Evolutionary conservation across 2,888 invertebrate genomes (phyloP).

Genomic region (Baronia brevicornis): DNA sequence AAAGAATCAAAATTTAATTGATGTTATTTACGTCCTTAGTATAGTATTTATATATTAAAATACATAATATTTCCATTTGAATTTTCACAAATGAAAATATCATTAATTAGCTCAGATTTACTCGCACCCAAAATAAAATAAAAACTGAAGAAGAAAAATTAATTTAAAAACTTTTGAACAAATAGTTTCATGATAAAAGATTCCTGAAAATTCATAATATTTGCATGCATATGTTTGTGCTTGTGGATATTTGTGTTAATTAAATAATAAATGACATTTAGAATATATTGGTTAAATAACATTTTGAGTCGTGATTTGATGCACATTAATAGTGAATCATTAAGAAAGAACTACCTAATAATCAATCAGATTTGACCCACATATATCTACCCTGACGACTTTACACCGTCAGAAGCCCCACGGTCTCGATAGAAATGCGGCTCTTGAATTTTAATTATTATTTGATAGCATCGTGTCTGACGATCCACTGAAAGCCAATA

Average conservation of each 20-base stretch:
- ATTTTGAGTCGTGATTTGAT: conserved; percentile 17
- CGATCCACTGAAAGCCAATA: conserved; percentile 17
- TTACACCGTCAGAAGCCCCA: conserved; percentile 41
- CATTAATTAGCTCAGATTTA: no score
- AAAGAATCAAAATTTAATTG: background rate
- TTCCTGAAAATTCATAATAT: no score
- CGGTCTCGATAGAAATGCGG: conserved; percentile 41
- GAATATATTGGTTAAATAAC: conserved; percentile 13
- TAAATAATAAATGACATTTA: no score
- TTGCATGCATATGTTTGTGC: conserved; percentile 11
- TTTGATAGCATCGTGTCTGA: conserved; percentile 23
- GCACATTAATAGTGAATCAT: no score
- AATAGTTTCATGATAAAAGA: no score
- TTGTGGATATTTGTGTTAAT: conserved; percentile 4
- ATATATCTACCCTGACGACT: conserved; percentile 41
- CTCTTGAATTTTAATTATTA: conserved; percentile 51
- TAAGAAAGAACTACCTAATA: background rate
- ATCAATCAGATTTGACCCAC: conserved; percentile 47
- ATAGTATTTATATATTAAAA: no score
- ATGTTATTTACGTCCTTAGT: no score
- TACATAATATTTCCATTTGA: no score
- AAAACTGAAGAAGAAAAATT: no score
- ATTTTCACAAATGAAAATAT: conserved; percentile 1
- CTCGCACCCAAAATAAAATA: no score
- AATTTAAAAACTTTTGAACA: no score